A percentile compares a stretch with the other conserved stretches of the same genome.
These are phyloP conservation scores for Spodoptera littoralis DNA, from an alignment of 2,888 invertebrate species.

Conservation along the genomic window DNA sequence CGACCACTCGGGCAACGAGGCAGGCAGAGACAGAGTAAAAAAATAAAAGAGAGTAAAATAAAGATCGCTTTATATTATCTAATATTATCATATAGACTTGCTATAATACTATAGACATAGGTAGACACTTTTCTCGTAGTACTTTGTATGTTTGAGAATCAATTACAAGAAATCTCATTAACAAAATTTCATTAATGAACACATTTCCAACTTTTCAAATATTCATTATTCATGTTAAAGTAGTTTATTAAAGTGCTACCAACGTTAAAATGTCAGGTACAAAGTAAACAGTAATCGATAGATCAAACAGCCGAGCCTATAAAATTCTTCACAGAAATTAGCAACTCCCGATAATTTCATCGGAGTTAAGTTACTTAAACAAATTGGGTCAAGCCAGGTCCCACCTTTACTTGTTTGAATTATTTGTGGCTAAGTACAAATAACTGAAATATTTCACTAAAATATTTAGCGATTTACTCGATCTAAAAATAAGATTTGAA, in stretches of 20 bases:
- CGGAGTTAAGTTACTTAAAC: background rate
- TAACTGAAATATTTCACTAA: background rate
- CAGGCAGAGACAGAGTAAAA: too few relatives aligned
- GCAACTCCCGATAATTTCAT: constrained; percentile 13
- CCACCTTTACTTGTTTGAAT: background rate
- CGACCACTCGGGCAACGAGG: too few relatives aligned
- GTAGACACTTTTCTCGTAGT: too few relatives aligned
- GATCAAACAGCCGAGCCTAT: constrained; percentile 45
- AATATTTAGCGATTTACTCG: background rate
- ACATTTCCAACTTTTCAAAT: background rate
- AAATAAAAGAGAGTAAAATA: too few relatives aligned
- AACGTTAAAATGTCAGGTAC: constrained; percentile 28
- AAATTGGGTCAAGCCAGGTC: constrained; percentile 1
- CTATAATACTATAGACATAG: too few relatives aligned
- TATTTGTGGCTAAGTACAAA: constrained; percentile 1
- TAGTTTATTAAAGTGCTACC: constrained; percentile 26
- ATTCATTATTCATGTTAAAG: constrained; percentile 14
- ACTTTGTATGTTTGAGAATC: too few relatives aligned
- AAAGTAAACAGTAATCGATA: constrained; percentile 45
- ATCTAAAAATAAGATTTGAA: background rate
- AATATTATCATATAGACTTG: too few relatives aligned
- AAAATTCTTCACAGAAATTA: constrained; percentile 29
- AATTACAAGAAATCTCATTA: too few relatives aligned
- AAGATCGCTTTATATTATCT: too few relatives aligned
- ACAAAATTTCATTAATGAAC: constrained; percentile 4